A percentile compares a stretch with the other conserved stretches of the same genome.
Conservation (phyloP, 2,888 invertebrate genomes). For the Cantharis rustica region DNA sequence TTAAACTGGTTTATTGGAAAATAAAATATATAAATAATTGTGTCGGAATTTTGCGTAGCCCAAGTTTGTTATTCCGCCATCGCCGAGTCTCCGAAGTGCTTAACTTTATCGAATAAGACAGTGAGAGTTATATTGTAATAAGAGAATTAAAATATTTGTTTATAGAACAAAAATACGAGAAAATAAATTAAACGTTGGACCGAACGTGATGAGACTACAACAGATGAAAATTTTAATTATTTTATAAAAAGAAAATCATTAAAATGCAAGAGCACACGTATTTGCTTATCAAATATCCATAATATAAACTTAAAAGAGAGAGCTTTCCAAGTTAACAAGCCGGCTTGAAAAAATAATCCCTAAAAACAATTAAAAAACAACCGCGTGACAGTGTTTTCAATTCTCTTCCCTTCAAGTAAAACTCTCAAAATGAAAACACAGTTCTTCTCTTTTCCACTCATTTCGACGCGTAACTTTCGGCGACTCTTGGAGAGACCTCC, state of each 20-base stretch:
- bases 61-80: no score
- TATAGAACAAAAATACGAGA: background rate
- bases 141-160: background rate
- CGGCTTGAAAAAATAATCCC: conserved; percentile 37
- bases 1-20: no score
- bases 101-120: background rate
- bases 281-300: conserved; percentile 24
- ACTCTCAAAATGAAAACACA: conserved; percentile 28
- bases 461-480: conserved; percentile 27
- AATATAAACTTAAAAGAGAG: conserved; percentile 28
- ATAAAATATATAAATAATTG: no score
- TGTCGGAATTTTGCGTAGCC: no score
- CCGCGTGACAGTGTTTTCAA: conserved; percentile 37
- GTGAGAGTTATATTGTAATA: background rate
- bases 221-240: conserved; percentile 8
- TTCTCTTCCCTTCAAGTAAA: conserved; percentile 22
- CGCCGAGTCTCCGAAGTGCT: no score
- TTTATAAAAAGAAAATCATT: conserved; percentile 15
- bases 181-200: background rate
- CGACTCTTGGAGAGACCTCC: conserved; percentile 32
- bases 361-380: conserved; percentile 38
- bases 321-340: conserved; percentile 33
- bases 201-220: background rate
- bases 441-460: conserved; percentile 20
- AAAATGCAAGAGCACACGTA: conserved; percentile 18